Percentiles rank a stretch among this genome's conserved stretches.
Evolutionary conservation across 2,888 invertebrate species (phyloP).

Genomic region (Spodoptera exigua): DNA sequence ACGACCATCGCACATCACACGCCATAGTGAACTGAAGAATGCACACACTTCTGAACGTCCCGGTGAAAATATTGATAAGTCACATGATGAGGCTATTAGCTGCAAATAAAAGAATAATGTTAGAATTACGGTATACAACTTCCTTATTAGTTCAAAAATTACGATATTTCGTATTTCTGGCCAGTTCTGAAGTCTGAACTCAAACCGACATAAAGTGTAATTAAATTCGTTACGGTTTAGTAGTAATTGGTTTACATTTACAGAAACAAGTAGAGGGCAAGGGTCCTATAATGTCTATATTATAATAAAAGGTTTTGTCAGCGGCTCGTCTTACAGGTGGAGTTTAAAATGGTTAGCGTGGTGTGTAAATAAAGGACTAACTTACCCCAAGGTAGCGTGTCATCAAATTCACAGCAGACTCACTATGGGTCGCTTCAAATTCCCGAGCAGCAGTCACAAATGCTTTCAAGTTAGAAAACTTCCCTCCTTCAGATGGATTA

Average conservation of each 20-base stretch:
- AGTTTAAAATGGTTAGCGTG: too few species aligned
- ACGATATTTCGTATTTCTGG: too few species aligned
- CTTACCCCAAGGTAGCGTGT: slow-evolving; percentile 87
- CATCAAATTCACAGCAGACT: slow-evolving; percentile 85
- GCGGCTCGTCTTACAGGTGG: too few species aligned
- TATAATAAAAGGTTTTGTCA: too few species aligned
- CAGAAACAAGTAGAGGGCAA: too few species aligned
- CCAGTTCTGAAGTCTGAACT: too few species aligned
- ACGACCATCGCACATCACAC: slow-evolving; percentile 90
- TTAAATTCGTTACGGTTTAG: too few species aligned
- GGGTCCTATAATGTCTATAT: too few species aligned
- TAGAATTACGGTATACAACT: neutral
- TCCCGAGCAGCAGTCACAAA: slow-evolving; percentile 88
- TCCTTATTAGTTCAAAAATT: too few species aligned
- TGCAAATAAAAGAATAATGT: slow-evolving; percentile 71
- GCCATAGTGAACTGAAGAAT: slow-evolving; percentile 91
- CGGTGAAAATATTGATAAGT: slow-evolving; percentile 91
- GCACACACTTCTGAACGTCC: slow-evolving; percentile 90
- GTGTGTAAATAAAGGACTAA: slow-evolving; percentile 16
- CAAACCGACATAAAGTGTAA: too few species aligned
- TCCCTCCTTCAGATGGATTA: slow-evolving; percentile 76
- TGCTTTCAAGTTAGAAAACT: slow-evolving; percentile 85
- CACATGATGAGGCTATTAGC: slow-evolving; percentile 91
- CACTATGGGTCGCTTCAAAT: slow-evolving; percentile 87
- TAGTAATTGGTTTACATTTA: too few species aligned